phyloP scores from a whole-genome alignment of 2,113 vertebrate genomes.

The Vulpes vulpes region DNA sequence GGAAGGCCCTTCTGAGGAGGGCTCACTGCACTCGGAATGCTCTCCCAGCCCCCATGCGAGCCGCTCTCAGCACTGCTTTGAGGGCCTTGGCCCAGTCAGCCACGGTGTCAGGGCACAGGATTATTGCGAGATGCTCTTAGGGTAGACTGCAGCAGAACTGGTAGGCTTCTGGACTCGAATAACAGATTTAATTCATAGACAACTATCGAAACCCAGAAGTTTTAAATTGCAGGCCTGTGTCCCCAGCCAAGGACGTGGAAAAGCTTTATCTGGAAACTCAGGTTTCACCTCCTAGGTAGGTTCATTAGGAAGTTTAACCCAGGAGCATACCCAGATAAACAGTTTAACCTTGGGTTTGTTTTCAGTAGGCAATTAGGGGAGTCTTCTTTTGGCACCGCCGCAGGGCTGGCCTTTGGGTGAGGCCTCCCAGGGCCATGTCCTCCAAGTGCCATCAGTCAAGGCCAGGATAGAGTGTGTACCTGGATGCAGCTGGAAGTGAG shows the following conservation, averaged over 20 bases:
- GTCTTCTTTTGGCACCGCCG: constrained; percentile 36
- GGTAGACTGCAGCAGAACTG: background rate
- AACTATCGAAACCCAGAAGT: background rate
- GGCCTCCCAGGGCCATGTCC: background rate
- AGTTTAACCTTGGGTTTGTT: constrained; percentile 72
- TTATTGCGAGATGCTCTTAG: background rate
- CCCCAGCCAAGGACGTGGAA: background rate
- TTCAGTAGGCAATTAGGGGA: background rate
- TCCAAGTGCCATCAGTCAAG: background rate
- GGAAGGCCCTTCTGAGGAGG: background rate
- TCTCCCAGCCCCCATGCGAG: accelerated
- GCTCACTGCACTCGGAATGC: accelerated
- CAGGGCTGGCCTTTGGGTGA: constrained; percentile 5
- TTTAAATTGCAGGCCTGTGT: background rate
- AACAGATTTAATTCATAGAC: background rate
- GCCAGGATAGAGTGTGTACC: background rate
- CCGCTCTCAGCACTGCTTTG: background rate
- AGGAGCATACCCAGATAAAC: background rate
- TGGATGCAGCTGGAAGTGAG: background rate
- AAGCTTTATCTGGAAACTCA: constrained; percentile 57
- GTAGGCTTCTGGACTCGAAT: background rate
- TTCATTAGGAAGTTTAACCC: constrained; percentile 66
- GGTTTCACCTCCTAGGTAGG: constrained; percentile 16
- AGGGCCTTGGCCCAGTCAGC: accelerated
- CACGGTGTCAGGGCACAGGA: accelerated